A percentile compares a stretch with the other conserved stretches of the same genome.
phyloP scores from a whole-genome alignment of 2,888 invertebrate species.

The Tipula lateralis region DNA sequence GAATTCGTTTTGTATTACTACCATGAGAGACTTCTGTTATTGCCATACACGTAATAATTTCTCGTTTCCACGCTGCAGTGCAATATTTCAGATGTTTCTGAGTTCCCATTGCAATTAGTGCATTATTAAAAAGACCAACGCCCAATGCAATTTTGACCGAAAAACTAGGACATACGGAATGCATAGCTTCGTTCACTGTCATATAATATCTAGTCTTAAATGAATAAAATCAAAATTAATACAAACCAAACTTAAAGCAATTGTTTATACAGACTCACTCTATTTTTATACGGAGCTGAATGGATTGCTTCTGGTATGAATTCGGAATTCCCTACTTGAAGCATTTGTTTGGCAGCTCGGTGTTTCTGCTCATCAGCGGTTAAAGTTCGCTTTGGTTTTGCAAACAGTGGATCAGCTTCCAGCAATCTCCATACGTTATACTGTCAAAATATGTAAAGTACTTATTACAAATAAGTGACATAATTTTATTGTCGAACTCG shows the following conservation, averaged over 20 bases:
- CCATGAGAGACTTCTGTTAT: constrained; percentile 94
- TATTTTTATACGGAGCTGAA: background rate
- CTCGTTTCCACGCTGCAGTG: constrained; percentile 64
- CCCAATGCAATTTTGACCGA: constrained; percentile 76
- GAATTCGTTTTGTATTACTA: constrained; percentile 85
- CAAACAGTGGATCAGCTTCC: constrained; percentile 74
- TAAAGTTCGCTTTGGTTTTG: constrained; percentile 57
- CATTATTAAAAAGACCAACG: constrained; percentile 68
- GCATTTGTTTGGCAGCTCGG: constrained; percentile 62
- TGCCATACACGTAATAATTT: constrained; percentile 76
- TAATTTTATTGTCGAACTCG: background rate
- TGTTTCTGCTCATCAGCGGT: constrained; percentile 70
- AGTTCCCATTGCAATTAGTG: constrained; percentile 68
- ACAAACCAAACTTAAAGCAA: background rate
- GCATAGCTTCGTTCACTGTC: constrained; percentile 71
- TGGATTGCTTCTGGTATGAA: constrained; percentile 58
- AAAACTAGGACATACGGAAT: constrained; percentile 64
- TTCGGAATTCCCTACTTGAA: constrained; percentile 61
- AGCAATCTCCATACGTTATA: constrained; percentile 72
- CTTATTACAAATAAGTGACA: constrained; percentile 31
- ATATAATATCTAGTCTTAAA: constrained; percentile 65
- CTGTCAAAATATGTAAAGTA: constrained; percentile 51
- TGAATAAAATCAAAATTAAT: constrained; percentile 29
- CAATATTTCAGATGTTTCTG: constrained; percentile 67
- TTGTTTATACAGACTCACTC: constrained; percentile 46